Evolutionary conservation across 2,888 invertebrate genomes (phyloP).

Genomic region (Quadriops clusia): DNA sequence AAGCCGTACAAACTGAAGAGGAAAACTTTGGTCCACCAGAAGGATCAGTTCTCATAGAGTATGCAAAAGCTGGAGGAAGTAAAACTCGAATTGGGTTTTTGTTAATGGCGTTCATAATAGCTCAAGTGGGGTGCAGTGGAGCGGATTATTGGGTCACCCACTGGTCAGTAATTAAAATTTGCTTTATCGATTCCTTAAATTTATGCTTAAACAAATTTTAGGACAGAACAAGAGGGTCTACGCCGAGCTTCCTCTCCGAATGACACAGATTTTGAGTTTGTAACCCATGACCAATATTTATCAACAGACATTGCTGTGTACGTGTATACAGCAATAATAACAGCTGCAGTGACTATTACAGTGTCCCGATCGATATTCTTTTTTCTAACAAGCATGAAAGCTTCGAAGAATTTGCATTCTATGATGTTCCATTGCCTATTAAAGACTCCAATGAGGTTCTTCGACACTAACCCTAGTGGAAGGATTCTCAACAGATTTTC

Average conservation of each 20-base stretch:
- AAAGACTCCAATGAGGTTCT: conserved; percentile 68
- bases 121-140: conserved; percentile 24
- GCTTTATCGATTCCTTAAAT: no score
- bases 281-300: no score
- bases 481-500: conserved; percentile 14
- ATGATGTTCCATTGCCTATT: conserved; percentile 70
- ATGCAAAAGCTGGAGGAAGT: conserved; percentile 25
- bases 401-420: conserved; percentile 66
- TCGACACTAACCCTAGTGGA: conserved; percentile 73
- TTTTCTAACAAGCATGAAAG: conserved; percentile 54
- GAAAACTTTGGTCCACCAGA: conserved; percentile 16
- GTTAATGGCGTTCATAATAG: conserved; percentile 19
- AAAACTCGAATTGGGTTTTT: conserved; percentile 18
- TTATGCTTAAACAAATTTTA: no score
- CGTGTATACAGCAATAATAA: conserved; percentile 31
- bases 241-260: no score
- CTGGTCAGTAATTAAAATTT: conserved; percentile 26
- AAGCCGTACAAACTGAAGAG: conserved; percentile 33
- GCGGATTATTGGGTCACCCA: conserved; percentile 29
- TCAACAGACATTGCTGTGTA: conserved; percentile 27
- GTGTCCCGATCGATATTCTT: conserved; percentile 28
- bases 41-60: conserved; percentile 23
- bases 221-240: no score
- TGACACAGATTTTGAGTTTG: no score
- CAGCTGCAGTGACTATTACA: conserved; percentile 32